Percentiles rank a stretch among this genome's conserved stretches.
Conservation (phyloP, 2,797 vertebrate species). For the Miopithecus talapoin region DNA sequence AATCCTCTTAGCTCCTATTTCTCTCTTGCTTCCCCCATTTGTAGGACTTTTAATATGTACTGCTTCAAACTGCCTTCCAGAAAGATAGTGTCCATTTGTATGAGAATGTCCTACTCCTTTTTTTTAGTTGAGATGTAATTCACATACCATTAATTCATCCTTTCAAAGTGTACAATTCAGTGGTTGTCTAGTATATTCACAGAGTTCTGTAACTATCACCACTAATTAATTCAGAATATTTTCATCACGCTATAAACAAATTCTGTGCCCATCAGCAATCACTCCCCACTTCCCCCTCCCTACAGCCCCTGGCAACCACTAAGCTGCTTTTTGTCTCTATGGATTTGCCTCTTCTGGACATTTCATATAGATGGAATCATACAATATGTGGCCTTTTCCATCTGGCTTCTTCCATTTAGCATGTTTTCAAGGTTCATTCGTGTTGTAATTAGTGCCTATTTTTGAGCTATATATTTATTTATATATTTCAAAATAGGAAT, state of each 20-base stretch:
- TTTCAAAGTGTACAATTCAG: not conserved
- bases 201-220: not conserved
- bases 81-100: not conserved
- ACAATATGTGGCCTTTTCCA: not conserved
- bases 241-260: not conserved
- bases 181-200: not conserved
- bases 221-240: constrained; percentile 35
- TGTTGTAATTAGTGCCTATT: not conserved
- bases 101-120: not conserved
- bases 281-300: not conserved
- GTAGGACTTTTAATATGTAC: not conserved
- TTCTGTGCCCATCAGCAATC: not conserved
- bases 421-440: constrained; percentile 19
- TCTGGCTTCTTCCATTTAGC: constrained; percentile 33
- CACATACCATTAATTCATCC: not conserved
- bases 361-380: not conserved
- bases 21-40: not conserved
- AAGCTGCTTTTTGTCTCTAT: constrained; percentile 5
- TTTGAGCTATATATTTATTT: not conserved
- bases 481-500: not conserved
- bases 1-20: not conserved
- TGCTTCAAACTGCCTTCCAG: not conserved
- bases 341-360: not conserved
- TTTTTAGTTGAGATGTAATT: not conserved
- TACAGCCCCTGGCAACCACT: not conserved